Base-by-base conservation (phyloP, 1,140 invertebrate genomes). In the Nautilus pompilius region DNA sequence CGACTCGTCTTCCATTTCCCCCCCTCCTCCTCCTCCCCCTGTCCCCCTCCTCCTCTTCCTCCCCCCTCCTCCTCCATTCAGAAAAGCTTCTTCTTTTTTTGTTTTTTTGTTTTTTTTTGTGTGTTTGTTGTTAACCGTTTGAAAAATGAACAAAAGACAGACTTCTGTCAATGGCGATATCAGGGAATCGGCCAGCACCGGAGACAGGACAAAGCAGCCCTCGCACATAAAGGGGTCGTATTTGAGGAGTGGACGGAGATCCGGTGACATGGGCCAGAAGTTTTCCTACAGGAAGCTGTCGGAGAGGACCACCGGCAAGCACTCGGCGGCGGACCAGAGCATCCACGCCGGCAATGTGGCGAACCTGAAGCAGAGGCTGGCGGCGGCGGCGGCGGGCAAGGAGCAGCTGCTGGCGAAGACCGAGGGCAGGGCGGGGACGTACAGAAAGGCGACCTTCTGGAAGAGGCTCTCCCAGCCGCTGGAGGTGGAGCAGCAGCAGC, bases 101-200 rank as follows among this genome's bases (percentile, higher is more conserved):
- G 3, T 13, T 46, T 46, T 13, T 22, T 46, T 4, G 17, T 46
- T 3, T 22, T 22, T 46, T 13, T 22, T 46, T 46, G 3, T 46
- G 24, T 3, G 45, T 46, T 17, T 3, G n/a, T 3, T 46, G 45
- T 3, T 3, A 17, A 17, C 45, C 13, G 6, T 5, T 49, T 4
- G 26, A 53, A 53, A 53, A 13, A 53, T 53, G 49, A 22, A 53
- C 29, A 53, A 53, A 24, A 53, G 49, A 28, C 26, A 53, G 29
- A 28, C 49, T 8, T 22, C 49, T 53, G 49, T 53, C n/a, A 53
- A 53, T 28, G 49, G 49, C 49, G 49, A 53, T 8, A 53, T 53
- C 26, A 22, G 49, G 29, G 49, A 53, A 15, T 53, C 49, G 13
- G 15, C 29, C 2, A 53, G 49, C 24, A 49, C 10, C 1, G 24